Evolutionary conservation across 2,888 invertebrate species (phyloP).

Genomic region (Coelogynopora nodosa): DNA sequence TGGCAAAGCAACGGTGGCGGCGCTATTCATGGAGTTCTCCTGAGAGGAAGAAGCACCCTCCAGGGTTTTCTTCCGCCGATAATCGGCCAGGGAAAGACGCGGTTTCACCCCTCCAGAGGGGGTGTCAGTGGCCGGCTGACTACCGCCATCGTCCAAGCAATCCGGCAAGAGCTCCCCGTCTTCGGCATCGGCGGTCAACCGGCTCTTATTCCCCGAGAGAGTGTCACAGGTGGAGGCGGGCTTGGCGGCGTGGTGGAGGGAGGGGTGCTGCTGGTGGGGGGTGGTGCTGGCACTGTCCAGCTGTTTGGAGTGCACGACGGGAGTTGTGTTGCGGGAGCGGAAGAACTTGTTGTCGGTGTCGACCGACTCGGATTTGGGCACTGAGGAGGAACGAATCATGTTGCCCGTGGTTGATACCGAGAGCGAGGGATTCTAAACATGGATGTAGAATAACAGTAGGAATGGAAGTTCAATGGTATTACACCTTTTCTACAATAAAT

Average conservation of each 20-base stretch:
- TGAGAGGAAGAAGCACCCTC: too few species aligned
- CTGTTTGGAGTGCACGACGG: neutral
- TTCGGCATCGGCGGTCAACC: neutral
- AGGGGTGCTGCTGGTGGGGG: neutral
- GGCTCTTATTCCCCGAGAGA: neutral
- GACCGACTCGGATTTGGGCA: neutral
- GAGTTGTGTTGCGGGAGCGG: neutral
- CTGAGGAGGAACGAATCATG: neutral
- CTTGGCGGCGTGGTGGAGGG: neutral
- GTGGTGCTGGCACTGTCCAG: neutral
- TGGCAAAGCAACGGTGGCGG: too few species aligned
- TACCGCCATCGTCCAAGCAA: neutral
- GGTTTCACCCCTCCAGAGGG: neutral
- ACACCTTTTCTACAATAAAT: too few species aligned
- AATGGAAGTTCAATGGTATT: too few species aligned
- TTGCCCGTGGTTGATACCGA: neutral
- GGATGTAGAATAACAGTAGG: neutral
- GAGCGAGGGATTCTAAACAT: neutral
- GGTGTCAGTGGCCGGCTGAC: neutral
- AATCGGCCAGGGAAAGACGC: neutral
- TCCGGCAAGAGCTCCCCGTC: neutral
- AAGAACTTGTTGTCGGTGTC: neutral
- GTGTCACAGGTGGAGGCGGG: neutral
- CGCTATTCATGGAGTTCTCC: too few species aligned
- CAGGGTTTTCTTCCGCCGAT: neutral